Base-by-base conservation (phyloP, 2,888 invertebrate species). In the Scelioninae gen. 1 region DNA sequence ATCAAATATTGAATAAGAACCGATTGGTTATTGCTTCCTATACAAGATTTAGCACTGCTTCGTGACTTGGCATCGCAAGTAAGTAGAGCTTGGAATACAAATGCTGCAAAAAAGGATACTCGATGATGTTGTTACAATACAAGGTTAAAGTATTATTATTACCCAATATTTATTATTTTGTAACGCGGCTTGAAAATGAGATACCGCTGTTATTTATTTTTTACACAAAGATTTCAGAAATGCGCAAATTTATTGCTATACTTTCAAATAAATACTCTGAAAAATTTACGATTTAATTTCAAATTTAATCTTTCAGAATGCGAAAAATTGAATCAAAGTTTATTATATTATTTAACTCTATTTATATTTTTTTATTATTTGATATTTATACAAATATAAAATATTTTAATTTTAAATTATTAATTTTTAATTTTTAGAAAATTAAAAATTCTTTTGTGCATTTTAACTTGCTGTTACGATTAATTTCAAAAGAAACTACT, bases 31-130 rank as follows among this genome's bases (percentile, higher is more conserved):
- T 40, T 58, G 58, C 40, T 40, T 58, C 58, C 11, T 23, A 40
- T 58, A 23, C 16, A 38, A 58, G n/a, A 40, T 58, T 58, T 40
- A 40, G 58, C 23, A 16, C 40, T 29, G 40, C 13, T 58, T 58
- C 58, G 58, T 58, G 58, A 58, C 58, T 58, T 58, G 58, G 40
- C 58, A 58, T 58, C 34, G 34, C 55, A 15, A 55, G 34, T 40
- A 40, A n/a, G 23, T 58, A 16, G 10, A 40, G 58, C 29, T 13
- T 56, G 34, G 15, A 7, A 58, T 40, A 58, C 58, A 40, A 58
- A 58, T 40, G 40, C 11, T 23, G n/a, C 13, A 8, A 38, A 34
- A 34, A 56, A 58, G 58, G 9, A 58, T 11, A 23, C 11, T 23
- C 40, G 15, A 16, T 40, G 40, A 58, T 40, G 40, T 40, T 23